Base-by-base conservation (phyloP, 2,113 vertebrate species). In the Vanacampus margaritifer region DNA sequence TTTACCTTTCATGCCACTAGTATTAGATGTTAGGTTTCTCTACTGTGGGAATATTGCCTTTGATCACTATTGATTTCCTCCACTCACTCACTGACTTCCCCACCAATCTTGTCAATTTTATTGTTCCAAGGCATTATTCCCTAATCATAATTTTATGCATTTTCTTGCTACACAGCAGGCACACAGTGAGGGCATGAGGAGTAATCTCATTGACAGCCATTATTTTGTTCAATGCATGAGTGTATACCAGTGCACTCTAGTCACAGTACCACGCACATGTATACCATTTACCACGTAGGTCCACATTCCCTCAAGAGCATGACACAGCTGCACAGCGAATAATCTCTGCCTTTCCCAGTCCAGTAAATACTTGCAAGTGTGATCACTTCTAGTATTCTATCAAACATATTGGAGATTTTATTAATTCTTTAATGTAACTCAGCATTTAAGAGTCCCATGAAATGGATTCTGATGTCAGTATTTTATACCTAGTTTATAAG, bases 1-100 rank as follows among this genome's bases (percentile, higher is more conserved):
- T 83, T 73, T 51, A 84, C 71, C 76, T 87, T 86, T 92, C 86
- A 90, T 91, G 93, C 89, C 91, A 93, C 92, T 92, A 28, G 86
- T 90, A 91, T 75, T 89, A 88, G 79, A 68, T 69, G 36, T 68
- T 74, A 72, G 78, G 75, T 73, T 67, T 79, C 74, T 79, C 64
- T 57, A 82, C 78, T 90, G 81, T 72, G 17, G 81, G 79, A 26
- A 64, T 84, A 83, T 71, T 74, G 68, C 73, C 86, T 80, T 74
- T 80, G 85, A 80, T 45, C 75, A 74, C 28, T 13, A 65, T 48
- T 37, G 54, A 28, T 46, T 61, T 53, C 9, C 12, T 32, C 63
- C 19, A 11, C 46, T 71, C 5, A 17, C 39, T 41, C 37, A 11
- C 37, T 37, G 6, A 9, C 37, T 37, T 9, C 6, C 41, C 5